Base-by-base conservation (phyloP, 2,888 invertebrate genomes). In the Heliconius hortense region DNA sequence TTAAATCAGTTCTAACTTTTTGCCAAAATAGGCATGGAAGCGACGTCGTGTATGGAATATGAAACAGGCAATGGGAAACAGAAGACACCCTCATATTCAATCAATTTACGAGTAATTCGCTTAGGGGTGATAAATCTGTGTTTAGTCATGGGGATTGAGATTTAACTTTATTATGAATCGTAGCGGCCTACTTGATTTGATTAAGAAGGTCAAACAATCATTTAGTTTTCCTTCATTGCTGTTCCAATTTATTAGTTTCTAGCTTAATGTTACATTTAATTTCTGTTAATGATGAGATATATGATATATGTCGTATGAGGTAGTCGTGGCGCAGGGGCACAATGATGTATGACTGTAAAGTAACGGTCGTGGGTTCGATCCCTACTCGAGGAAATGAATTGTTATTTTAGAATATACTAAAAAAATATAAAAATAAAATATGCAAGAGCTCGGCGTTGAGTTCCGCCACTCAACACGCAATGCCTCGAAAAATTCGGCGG, bases 121-220 rank as follows among this genome's bases (percentile, higher is more conserved):
- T 92, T 90, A 91, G 89, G 91, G 91, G 89, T 86, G 85, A 93
- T 93, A 94, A 94, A 94, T 94, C 93, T 90, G 86, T 86, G 90
- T 90, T 91, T 89, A 86, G 85, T 83, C 83, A 83, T 82, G 84
- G 88, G 88, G 86, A 84, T 84, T 80, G 85, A 81, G 86, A 84
- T 84, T 87, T 88, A 88, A 93, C 89, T 89, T 84, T 84, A 90
- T 93, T 91, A 90, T 82, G 80, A 81, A 83, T 75, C 78, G 76
- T 72, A 76, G n/a, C 74, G 63, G 62, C 70, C 68, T 75, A 77
- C 76, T 79, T 79, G 73, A 79, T 79, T 78, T 76, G 78, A 80
- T 79, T 78, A 76, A 39, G 66, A 69, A 78, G 76, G 78, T 78
- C 76, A 74, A 48, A 56, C 64, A 71, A 75, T 72, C 63, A 63